These are phyloP conservation scores for Choloepus didactylus DNA, from an alignment of 2,797 vertebrate species.

Conservation along the genomic window DNA sequence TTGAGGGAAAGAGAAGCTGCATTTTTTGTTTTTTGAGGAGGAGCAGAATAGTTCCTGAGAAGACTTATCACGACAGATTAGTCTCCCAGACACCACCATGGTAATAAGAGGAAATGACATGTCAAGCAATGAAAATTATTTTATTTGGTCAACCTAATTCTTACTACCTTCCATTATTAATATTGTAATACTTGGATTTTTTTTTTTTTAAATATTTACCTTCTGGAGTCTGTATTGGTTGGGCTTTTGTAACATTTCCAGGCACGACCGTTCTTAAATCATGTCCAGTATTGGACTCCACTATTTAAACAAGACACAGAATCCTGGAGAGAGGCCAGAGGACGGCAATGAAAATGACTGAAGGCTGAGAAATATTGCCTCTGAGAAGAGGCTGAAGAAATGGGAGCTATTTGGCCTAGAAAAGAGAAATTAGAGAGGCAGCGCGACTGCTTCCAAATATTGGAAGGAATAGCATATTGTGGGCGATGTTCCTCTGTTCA, in stretches of 20 bases:
- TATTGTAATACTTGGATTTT: slow-evolving; percentile 56
- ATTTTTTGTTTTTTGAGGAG: slow-evolving; percentile 25
- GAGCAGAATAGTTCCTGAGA: slow-evolving; percentile 46
- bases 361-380: slow-evolving; percentile 67
- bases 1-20: not conserved
- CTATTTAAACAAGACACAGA: slow-evolving; percentile 80
- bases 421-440: not conserved
- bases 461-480: not conserved
- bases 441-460: not conserved
- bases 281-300: slow-evolving; percentile 69
- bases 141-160: slow-evolving; percentile 49
- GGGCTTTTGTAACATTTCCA: slow-evolving; percentile 77
- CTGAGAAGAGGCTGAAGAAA: slow-evolving; percentile 13
- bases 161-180: slow-evolving; percentile 40
- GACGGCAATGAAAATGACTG: slow-evolving; percentile 73
- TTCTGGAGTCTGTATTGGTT: slow-evolving; percentile 65
- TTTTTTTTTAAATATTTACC: slow-evolving; percentile 69
- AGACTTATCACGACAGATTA: not conserved
- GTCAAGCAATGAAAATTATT: slow-evolving; percentile 57
- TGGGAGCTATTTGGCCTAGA: not conserved
- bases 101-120: slow-evolving; percentile 44
- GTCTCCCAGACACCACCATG: slow-evolving; percentile 45
- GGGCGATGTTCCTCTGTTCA: fast-evolving
- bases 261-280: slow-evolving; percentile 80
- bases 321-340: slow-evolving; percentile 80